These are phyloP conservation scores for Rutpela maculata DNA, from an alignment of 2,888 invertebrate species.

Conservation along the genomic window DNA sequence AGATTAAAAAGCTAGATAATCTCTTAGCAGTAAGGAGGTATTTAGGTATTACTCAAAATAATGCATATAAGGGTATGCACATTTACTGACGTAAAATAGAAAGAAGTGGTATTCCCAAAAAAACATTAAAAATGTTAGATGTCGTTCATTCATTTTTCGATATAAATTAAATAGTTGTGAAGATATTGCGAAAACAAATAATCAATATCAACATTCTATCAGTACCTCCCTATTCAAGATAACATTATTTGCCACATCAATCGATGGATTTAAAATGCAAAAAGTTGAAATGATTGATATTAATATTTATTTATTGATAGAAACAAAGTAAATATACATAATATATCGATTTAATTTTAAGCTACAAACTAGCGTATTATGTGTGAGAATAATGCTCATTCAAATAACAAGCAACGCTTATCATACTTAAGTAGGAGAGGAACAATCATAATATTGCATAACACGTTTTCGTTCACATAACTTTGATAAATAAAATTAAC, in stretches of 20 bases:
- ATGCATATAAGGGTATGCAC: no score
- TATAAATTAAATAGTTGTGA: no score
- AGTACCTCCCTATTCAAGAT: neutral
- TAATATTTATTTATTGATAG: conserved; percentile 8
- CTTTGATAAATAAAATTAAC: no score
- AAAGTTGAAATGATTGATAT: neutral
- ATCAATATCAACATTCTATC: neutral
- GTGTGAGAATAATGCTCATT: neutral
- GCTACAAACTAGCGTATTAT: neutral
- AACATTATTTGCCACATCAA: neutral
- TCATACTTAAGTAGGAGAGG: neutral
- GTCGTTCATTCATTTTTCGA: no score
- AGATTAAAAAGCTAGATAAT: no score
- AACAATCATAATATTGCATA: neutral
- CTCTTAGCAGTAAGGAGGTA: no score
- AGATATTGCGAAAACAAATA: neutral
- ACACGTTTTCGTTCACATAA: neutral
- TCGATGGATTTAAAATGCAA: neutral
- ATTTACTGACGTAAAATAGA: no score
- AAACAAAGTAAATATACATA: conserved; percentile 5
- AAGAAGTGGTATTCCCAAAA: no score
- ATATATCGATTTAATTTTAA: conserved; percentile 5
- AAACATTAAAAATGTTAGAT: no score
- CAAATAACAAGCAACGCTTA: neutral
- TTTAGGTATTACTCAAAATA: no score